Percentiles rank a stretch among this genome's conserved stretches.
These are phyloP conservation scores for Hylaeus volcanicus DNA, from an alignment of 1,140 invertebrate genomes.

Conservation along the genomic window DNA sequence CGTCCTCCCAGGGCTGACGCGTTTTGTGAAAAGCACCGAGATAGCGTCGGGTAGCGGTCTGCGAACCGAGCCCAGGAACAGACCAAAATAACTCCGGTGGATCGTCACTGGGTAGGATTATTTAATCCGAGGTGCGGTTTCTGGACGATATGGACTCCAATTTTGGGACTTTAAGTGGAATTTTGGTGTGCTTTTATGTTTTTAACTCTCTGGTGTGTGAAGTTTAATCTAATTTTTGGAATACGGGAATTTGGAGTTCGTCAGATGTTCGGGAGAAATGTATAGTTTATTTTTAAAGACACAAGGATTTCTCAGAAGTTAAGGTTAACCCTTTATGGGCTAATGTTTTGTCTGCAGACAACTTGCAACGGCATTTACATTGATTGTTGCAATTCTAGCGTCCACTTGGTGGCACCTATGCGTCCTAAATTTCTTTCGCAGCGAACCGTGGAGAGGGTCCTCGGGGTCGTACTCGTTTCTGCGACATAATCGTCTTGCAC, in stretches of 20 bases:
- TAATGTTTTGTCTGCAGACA: too few relatives aligned
- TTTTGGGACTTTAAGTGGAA: neutral
- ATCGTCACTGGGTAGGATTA: conserved; percentile 31
- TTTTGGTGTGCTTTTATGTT: too few relatives aligned
- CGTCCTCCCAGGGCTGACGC: conserved; percentile 61
- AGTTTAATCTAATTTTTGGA: too few relatives aligned
- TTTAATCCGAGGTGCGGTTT: neutral
- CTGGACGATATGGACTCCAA: neutral
- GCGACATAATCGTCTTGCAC: conserved; percentile 34
- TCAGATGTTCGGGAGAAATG: too few relatives aligned
- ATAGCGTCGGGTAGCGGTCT: conserved; percentile 58
- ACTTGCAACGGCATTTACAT: too few relatives aligned
- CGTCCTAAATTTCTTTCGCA: conserved; percentile 21
- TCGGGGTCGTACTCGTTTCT: neutral
- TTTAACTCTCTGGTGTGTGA: too few relatives aligned
- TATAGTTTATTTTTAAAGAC: too few relatives aligned
- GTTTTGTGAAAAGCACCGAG: conserved; percentile 68
- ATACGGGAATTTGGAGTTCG: too few relatives aligned
- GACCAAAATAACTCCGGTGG: conserved; percentile 55
- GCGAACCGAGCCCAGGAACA: conserved; percentile 30
- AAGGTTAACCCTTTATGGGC: too few relatives aligned
- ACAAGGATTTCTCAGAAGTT: too few relatives aligned
- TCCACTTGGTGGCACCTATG: neutral
- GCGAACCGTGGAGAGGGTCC: neutral
- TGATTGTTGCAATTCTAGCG: too few relatives aligned